Conservation (phyloP, 1,140 invertebrate species). For the Pectinophora gossypiella region DNA sequence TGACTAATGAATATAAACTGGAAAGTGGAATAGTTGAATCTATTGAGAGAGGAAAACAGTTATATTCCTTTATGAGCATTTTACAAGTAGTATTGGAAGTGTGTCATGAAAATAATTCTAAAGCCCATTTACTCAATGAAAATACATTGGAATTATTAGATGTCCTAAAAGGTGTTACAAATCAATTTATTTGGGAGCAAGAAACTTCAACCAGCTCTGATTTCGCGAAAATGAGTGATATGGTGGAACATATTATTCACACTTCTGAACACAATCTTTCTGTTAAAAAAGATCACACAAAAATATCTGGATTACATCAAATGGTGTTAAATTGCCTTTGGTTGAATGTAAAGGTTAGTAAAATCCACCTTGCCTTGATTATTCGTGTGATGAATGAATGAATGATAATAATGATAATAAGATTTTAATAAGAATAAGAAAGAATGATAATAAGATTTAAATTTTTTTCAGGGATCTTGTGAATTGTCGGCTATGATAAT, state of each 20-base stretch:
- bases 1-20: slow-evolving; percentile 31
- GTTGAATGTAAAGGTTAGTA: slow-evolving; percentile 84
- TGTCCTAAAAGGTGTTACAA: slow-evolving; percentile 39
- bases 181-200: slow-evolving; percentile 51
- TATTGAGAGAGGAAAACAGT: slow-evolving; percentile 54
- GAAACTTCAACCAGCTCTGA: slow-evolving; percentile 56
- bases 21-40: slow-evolving; percentile 46
- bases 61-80: slow-evolving; percentile 53
- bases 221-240: slow-evolving; percentile 77
- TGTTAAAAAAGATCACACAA: slow-evolving; percentile 37
- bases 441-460: no score
- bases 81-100: slow-evolving; percentile 40
- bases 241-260: slow-evolving; percentile 65
- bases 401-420: no score
- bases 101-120: slow-evolving; percentile 28
- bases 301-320: slow-evolving; percentile 79
- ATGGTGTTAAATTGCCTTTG: slow-evolving; percentile 84
- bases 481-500: slow-evolving; percentile 68
- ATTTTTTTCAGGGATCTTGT: slow-evolving; percentile 75
- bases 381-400: no score
- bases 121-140: slow-evolving; percentile 25
- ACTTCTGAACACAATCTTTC: slow-evolving; percentile 40
- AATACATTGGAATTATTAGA: slow-evolving; percentile 36
- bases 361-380: no score
- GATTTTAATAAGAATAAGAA: no score